These are phyloP conservation scores for Aphis gossypii DNA, from an alignment of 1,140 invertebrate species.

Conservation along the genomic window DNA sequence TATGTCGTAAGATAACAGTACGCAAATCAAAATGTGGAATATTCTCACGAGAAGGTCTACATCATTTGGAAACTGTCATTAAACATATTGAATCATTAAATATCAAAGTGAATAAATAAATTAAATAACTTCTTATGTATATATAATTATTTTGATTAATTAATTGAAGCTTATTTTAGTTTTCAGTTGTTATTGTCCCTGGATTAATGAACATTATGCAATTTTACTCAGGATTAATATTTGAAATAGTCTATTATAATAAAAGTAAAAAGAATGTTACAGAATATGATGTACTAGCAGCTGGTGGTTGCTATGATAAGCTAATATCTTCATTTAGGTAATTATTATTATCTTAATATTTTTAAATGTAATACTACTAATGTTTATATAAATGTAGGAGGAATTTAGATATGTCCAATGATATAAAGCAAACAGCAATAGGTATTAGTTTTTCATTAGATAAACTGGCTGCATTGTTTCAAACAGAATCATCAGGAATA, in stretches of 20 bases:
- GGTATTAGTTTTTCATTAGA: constrained; percentile 80
- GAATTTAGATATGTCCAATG: constrained; percentile 64
- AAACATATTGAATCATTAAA: constrained; percentile 75
- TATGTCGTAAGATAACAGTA: constrained; percentile 52
- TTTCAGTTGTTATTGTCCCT: constrained; percentile 70
- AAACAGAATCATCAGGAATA: constrained; percentile 66
- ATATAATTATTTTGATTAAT: background rate
- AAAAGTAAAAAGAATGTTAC: constrained; percentile 69
- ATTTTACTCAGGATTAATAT: constrained; percentile 76
- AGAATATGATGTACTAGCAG: constrained; percentile 71
- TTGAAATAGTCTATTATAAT: constrained; percentile 73
- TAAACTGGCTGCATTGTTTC: constrained; percentile 71
- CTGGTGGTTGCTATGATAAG: constrained; percentile 71
- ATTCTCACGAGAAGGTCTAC: constrained; percentile 68
- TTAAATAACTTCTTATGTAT: background rate
- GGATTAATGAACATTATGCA: constrained; percentile 72
- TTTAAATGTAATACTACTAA: background rate
- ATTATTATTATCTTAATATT: constrained; percentile 59
- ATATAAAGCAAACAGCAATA: constrained; percentile 68
- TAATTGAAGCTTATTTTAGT: constrained; percentile 63
- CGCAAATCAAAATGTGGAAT: constrained; percentile 45
- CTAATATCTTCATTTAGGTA: constrained; percentile 65
- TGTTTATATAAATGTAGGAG: constrained; percentile 63
- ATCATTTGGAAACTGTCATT: constrained; percentile 77
- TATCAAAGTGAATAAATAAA: constrained; percentile 70